Base-by-base conservation (phyloP, 1,140 invertebrate species). In the Bombus vancouverensis region DNA sequence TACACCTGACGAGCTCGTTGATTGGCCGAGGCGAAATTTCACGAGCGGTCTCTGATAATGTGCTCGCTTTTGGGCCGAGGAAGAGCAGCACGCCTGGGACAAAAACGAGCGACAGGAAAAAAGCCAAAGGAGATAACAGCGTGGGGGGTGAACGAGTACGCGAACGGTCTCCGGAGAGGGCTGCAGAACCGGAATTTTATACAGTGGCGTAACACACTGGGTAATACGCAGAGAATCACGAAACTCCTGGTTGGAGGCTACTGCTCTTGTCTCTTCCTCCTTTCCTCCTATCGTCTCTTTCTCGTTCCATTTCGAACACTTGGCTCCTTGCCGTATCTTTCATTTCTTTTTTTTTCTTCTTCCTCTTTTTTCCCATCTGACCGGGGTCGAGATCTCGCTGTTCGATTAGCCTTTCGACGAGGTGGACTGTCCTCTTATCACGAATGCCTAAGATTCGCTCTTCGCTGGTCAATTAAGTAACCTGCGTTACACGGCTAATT, bases 141-240 rank as follows among this genome's bases (percentile, higher is more conserved):
- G 79, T 77, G 84, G 83, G 65, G 84, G 81, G 74, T 89, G 83
- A 91, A 83, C 74, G 83, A 82, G 80, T 84, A 84, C 59, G 72
- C 86, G 89, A 85, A 85, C 85, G 74, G 86, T 72, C 76, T 44
- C 83, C 86, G 88, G 81, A 90, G 89, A 81, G 90, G 90, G 88
- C 93, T 91, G 91, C 77, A 93, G 89, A 94, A 94, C 94, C 93
- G 94, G 94, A 94, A 94, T 94, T 94, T 94, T 92, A 94, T 94
- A 90, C 93, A 94, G 91, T 94, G 93, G 94, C 93, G 93, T 94
- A 94, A 94, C 91, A 88, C 89, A 89, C 89, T 78, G 88, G 90
- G 93, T 94, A 94, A 93, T 92, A 93, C 90, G 81, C 83, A 66
- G 87, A 76, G 89, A 89, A 92, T 92, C 92, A 89, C 90, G 90